Evolutionary conservation across 2,888 invertebrate species (phyloP), one percentile per base, ranked within the genome.

Genomic region (Odontocerum albicorne): DNA sequence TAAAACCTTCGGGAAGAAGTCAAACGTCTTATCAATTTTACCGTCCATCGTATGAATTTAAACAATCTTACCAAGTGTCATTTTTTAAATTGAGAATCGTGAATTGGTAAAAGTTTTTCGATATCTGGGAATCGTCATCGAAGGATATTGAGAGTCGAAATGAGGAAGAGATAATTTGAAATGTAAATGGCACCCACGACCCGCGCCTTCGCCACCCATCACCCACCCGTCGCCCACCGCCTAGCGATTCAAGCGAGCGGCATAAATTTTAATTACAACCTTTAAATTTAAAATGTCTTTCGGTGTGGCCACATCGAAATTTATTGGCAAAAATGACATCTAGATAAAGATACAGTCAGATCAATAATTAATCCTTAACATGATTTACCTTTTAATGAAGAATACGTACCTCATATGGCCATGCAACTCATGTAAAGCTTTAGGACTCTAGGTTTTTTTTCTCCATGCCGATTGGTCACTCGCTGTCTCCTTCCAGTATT

Each of bases 211-310:
- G 12, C 36, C 49, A 49, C 16, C 49, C 33, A 49, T 32, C 33
- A 21, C 22, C 4, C 31, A n/a, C n/a, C n/a, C n/a, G n/a, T 12
- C 21, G 1, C 16, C 36, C 7, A 6, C 10, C 19, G 20, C 13
- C 19, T 13, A 12, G 13, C 19, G 36, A 13, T 6, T 42, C 22
- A n/a, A 13, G 20, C 20, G 33, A 22, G 50, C 44, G 52, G 44
- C 42, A 49, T 46, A 57, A 57, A 57, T 57, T 57, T 60, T 60
- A 60, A 60, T 57, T 57, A 60, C 55, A 46, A 55, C 51, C 55
- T 60, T 56, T 47, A 60, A 57, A 57, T 55, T 44, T 51, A 49
- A 49, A 55, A 57, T 60, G 39, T 55, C 33, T 51, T 55, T 51
- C 45, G 45, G 49, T 35, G 38, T 27, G 39, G 22, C 38, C 35